These are phyloP conservation scores for Oenanthe oenanthe DNA, from an alignment of 2,113 vertebrate genomes.

Conservation along the genomic window DNA sequence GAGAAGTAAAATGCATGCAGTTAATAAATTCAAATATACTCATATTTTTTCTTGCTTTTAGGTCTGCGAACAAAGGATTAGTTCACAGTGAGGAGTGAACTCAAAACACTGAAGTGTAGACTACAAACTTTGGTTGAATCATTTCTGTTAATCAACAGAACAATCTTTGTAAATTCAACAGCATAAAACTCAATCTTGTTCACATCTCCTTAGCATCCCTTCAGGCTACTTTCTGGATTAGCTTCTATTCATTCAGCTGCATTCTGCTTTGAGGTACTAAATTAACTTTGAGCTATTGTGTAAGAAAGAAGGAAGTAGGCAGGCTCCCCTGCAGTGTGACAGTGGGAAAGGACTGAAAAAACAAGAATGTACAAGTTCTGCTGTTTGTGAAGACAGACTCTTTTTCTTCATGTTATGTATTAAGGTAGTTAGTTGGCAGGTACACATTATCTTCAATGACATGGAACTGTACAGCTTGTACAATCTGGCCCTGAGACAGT, in stretches of 20 bases:
- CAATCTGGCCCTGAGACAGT: background rate
- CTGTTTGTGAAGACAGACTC: background rate
- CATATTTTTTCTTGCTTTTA: background rate
- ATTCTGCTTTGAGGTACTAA: background rate
- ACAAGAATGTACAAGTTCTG: background rate
- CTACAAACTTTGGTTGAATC: background rate
- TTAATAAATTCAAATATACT: background rate
- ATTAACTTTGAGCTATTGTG: background rate
- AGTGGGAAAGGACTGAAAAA: background rate
- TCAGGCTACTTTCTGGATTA: background rate
- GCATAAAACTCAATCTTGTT: background rate
- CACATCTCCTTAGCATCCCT: background rate
- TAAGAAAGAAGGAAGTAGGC: slow-evolving; percentile 6
- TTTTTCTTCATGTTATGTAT: background rate
- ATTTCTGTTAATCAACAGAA: background rate
- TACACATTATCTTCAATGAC: background rate
- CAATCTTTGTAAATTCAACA: background rate
- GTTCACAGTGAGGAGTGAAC: background rate
- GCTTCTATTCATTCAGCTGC: background rate
- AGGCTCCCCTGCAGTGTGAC: background rate
- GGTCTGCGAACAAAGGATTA: background rate
- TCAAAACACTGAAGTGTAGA: background rate
- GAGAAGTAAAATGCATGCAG: background rate
- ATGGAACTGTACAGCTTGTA: background rate
- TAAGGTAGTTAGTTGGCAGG: background rate